Conservation (phyloP, 2,888 invertebrate genomes). For the Chloroclysta siterata region DNA sequence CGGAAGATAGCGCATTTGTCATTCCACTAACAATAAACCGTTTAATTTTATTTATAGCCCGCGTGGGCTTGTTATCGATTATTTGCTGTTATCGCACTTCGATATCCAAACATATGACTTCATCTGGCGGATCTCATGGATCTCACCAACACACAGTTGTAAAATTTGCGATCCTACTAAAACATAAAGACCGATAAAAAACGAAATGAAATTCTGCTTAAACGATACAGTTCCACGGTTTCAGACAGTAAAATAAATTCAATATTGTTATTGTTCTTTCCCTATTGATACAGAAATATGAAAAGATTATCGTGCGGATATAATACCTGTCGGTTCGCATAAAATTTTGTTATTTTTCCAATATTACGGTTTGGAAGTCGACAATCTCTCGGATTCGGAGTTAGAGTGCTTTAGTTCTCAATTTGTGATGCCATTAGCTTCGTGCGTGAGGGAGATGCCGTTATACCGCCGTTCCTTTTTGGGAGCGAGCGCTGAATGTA, state of each 20-base stretch:
- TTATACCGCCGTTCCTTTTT: conserved; percentile 57
- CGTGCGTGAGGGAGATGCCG: conserved; percentile 66
- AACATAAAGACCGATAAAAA: conserved; percentile 3
- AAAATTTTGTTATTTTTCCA: conserved; percentile 77
- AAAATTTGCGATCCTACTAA: conserved; percentile 1
- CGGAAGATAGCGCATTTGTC: conserved; percentile 74
- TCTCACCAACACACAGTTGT: conserved; percentile 8
- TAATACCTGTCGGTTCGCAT: conserved; percentile 65
- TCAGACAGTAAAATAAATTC: conserved; percentile 26
- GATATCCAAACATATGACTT: conserved; percentile 58
- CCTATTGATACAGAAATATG: conserved; percentile 50
- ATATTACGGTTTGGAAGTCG: conserved; percentile 61
- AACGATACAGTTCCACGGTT: conserved; percentile 13
- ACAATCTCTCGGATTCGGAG: conserved; percentile 63
- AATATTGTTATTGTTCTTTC: conserved; percentile 46
- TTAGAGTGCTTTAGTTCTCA: conserved; percentile 68
- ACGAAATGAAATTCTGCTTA: conserved; percentile 22
- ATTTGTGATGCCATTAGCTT: conserved; percentile 77
- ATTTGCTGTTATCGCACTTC: conserved; percentile 62
- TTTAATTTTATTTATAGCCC: conserved; percentile 76
- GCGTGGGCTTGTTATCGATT: conserved; percentile 71
- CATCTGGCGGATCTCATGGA: conserved; percentile 44
- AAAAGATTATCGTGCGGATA: conserved; percentile 59
- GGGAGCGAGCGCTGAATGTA: conserved; percentile 74
- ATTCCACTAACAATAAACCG: conserved; percentile 76